Evolutionary conservation across 2,888 invertebrate genomes (phyloP), one percentile per base, ranked within the genome.

Genomic region (Allygus modestus): DNA sequence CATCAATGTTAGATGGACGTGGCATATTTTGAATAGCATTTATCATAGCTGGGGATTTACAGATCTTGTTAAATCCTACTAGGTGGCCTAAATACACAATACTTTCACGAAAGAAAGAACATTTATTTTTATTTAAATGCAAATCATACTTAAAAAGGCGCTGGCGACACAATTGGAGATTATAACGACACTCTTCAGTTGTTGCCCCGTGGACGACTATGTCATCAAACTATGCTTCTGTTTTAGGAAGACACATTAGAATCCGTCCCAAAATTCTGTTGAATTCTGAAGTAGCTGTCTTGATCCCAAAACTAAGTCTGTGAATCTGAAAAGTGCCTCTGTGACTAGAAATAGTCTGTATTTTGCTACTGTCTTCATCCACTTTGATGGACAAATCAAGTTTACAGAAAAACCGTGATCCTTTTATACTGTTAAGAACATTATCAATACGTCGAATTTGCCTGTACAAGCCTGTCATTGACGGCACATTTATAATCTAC

Each of bases 81-180:
- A 85, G 28, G 65, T 85, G 84, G 11, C 86, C 85, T 0, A 86
- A 58, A 58, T 86, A 87, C 17, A 83, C 83, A 65, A 87, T 83
- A 11, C 12, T 26, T 31, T 51, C n/a, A 33, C n/a, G 9, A 26
- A 86, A 84, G 41, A 85, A 86, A 41, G 46, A 28, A 46, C 87
- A 86, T 75, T 87, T 86, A 11, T 37, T 7, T 54, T 51, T 82
- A 37, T 86, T 86, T 15, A 86, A 12, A 20, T 86, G 69, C 33
- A 83, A 20, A 54, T 73, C 77, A 79, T 51, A 31, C 65, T 86
- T 26, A 46, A 54, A 7, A 41, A 73, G 23, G 0, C 73, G 31
- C 37, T 61, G 73, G 17, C 41, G 73, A 43, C 73, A 73, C 20
- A 9, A 9, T 31, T 69, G 4, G 17, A 69, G 31, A 15, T 69